Evolutionary conservation across 2,888 invertebrate genomes (phyloP), one percentile per base, ranked within the genome.

Genomic region (Thereva nobilitata): DNA sequence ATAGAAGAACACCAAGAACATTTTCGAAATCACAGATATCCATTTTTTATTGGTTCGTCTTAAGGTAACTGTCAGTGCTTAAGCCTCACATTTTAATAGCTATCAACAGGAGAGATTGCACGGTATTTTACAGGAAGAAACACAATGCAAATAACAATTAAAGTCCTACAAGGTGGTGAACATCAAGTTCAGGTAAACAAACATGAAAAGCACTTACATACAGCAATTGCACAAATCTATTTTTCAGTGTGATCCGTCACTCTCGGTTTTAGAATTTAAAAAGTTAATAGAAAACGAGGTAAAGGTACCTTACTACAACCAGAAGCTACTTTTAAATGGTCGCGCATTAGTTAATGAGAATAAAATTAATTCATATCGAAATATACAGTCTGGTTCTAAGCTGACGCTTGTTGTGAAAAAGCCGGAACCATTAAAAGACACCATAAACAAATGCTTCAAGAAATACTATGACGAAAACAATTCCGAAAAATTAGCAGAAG

Each of bases 311-410:
- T 23, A 23, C 23, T 23, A 23, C 23, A 23, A 23, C 23, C 23
- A 23, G 23, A 23, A 23, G 23, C 81, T 92, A 10, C 81, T 88
- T n/a, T 81, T 86, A 4, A 23, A 23, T 23, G 92, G 92, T 1
- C 86, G 89, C 73, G 85, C 90, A 1, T 80, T 92, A 63, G 82
- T 86, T 75, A 91, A 92, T 75, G 89, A 90, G 55, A 88, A 89
- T 74, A 84, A 84, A 5, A 80, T 92, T 53, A 83, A 85, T 49
- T 86, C 86, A 52, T 92, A 92, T 77, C 86, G 88, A 4, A 84
- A 85, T 71, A 88, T 92, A 42, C 89, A 88, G 77, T 89, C 91
- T 69, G 91, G 91, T 1, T 85, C 88, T 10, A 92, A 89, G 78
- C 76, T 92, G 52, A 89, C 89, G 75, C 80, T 92, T 68, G 83